A percentile compares a stretch with the other conserved stretches of the same genome.
Evolutionary conservation across 2,888 invertebrate species (phyloP).

Genomic region (Protodeltote pygarga): DNA sequence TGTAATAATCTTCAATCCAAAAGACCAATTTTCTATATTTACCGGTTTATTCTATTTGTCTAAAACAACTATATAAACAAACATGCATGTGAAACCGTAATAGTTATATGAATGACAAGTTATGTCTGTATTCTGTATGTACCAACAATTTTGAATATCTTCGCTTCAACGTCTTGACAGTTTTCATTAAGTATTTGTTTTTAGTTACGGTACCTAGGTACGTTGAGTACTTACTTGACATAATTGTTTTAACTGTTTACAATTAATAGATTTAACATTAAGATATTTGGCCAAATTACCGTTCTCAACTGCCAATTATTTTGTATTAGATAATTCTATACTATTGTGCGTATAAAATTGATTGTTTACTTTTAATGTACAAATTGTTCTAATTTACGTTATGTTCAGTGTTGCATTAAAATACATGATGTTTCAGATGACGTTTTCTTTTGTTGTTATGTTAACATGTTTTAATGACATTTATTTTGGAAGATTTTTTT

Average conservation of each 20-base stretch:
- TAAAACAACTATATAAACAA: conserved; percentile 28
- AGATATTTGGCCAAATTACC: conserved; percentile 70
- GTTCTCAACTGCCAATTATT: conserved; percentile 75
- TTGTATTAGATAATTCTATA: conserved; percentile 57
- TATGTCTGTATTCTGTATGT: conserved; percentile 10
- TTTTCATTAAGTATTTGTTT: conserved; percentile 10
- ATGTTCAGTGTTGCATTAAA: conserved; percentile 82
- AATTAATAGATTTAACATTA: conserved; percentile 50
- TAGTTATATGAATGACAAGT: conserved; percentile 5
- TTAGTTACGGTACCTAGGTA: conserved; percentile 8
- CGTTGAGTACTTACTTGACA: conserved; percentile 16
- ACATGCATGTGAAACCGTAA: conserved; percentile 15
- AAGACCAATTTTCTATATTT: conserved; percentile 55
- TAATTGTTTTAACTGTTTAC: conserved; percentile 34
- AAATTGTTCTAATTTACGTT: conserved; percentile 71
- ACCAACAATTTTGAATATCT: conserved; percentile 29
- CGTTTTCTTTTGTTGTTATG: conserved; percentile 63
- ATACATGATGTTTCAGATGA: conserved; percentile 76
- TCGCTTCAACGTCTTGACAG: conserved; percentile 28
- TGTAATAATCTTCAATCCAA: conserved; percentile 37
- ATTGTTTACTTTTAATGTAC: conserved; percentile 65
- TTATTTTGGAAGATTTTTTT: conserved; percentile 85
- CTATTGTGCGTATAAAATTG: conserved; percentile 56
- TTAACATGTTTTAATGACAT: conserved; percentile 73
- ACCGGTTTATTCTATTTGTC: conserved; percentile 40